phyloP scores from a whole-genome alignment of 2,888 invertebrate genomes.

The Cremastobaeus sp. region DNA sequence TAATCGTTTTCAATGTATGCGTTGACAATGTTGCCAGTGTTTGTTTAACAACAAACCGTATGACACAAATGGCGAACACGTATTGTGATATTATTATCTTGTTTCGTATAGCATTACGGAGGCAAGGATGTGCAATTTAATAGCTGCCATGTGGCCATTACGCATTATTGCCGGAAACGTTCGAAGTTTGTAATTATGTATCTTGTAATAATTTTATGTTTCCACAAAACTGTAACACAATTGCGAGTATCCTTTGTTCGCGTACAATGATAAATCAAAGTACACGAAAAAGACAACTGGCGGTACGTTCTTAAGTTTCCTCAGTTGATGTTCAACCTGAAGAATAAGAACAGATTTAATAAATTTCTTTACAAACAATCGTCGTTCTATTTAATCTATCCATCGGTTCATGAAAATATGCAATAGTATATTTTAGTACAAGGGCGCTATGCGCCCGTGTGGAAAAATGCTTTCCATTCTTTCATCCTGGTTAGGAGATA shows the following conservation, averaged over 20 bases:
- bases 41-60: too few relatives aligned
- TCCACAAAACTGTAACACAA: slow-evolving; percentile 38
- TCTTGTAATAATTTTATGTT: slow-evolving; percentile 31
- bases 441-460: too few relatives aligned
- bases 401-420: too few relatives aligned
- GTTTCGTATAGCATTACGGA: slow-evolving; percentile 36
- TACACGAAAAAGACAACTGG: slow-evolving; percentile 3
- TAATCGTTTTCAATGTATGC: too few relatives aligned
- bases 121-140: slow-evolving; percentile 37
- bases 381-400: too few relatives aligned
- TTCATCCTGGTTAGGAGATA: too few relatives aligned
- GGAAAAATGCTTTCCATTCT: too few relatives aligned
- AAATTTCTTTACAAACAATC: neutral
- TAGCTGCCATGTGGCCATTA: slow-evolving; percentile 31
- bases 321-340: neutral
- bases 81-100: slow-evolving; percentile 37
- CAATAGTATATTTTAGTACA: too few relatives aligned
- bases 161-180: slow-evolving; percentile 40
- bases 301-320: slow-evolving; percentile 11
- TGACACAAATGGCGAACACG: slow-evolving; percentile 5
- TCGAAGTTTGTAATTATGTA: slow-evolving; percentile 32
- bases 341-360: neutral
- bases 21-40: too few relatives aligned
- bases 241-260: slow-evolving; percentile 15
- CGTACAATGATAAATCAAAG: slow-evolving; percentile 22